These are phyloP conservation scores for Drosophila mulleri DNA, from an alignment of 2,888 invertebrate species.

Conservation along the genomic window DNA sequence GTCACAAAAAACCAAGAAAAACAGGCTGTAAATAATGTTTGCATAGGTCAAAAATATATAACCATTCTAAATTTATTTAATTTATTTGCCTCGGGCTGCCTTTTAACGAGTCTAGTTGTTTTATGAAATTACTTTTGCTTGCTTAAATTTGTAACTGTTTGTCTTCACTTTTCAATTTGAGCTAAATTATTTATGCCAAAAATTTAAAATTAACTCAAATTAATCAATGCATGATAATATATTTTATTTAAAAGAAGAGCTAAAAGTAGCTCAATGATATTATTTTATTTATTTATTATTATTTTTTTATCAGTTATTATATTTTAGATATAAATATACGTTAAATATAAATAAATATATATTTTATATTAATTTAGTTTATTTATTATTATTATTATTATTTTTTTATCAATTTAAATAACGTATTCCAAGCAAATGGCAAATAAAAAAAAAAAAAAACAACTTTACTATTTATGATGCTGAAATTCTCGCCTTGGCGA, in stretches of 20 bases:
- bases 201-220: background rate
- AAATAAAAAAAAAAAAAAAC: background rate
- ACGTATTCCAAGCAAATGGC: background rate
- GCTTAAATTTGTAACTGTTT: background rate
- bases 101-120: background rate
- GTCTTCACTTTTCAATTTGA: background rate
- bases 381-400: too few species aligned
- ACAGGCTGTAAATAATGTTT: slow-evolving; percentile 1
- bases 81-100: slow-evolving; percentile 5
- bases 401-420: background rate
- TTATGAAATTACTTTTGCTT: background rate
- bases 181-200: background rate
- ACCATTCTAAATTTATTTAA: background rate
- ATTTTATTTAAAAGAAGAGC: too few species aligned
- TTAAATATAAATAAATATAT: too few species aligned
- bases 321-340: too few species aligned
- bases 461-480: slow-evolving; percentile 4
- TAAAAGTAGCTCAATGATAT: too few species aligned
- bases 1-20: background rate
- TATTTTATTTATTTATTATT: too few species aligned
- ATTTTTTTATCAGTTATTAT: too few species aligned
- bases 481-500: slow-evolving; percentile 27
- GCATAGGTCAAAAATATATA: slow-evolving; percentile 1
- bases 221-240: too few species aligned
- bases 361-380: too few species aligned